These are phyloP conservation scores for Lasiurus cinereus DNA, from an alignment of 2,113 vertebrate genomes.

Conservation along the genomic window DNA sequence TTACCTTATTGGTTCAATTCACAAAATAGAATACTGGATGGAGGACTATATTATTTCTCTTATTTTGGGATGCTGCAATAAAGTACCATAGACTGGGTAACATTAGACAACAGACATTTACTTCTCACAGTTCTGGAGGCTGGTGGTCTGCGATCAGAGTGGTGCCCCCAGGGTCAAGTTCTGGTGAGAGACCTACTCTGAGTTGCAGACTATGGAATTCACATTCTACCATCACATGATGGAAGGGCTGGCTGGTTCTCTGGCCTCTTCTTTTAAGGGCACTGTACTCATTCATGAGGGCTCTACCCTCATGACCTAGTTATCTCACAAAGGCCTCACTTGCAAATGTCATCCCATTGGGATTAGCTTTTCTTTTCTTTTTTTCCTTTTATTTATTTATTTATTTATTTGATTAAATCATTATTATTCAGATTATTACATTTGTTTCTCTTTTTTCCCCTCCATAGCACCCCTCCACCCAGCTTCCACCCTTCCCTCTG, in stretches of 20 bases:
- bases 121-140: not conserved
- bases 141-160: not conserved
- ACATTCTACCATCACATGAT: not conserved
- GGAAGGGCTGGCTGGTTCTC: not conserved
- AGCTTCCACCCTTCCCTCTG: no score
- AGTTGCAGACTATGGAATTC: not conserved
- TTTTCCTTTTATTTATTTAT: no score
- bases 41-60: not conserved
- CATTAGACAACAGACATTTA: not conserved
- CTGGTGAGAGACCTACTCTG: not conserved
- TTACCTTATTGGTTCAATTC: not conserved
- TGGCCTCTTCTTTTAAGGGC: not conserved
- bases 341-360: not conserved
- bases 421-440: no score
- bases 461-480: no score
- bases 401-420: no score
- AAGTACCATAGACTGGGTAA: not conserved
- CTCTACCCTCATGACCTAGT: not conserved
- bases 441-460: no score
- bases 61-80: not conserved
- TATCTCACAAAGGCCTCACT: not conserved
- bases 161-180: no score
- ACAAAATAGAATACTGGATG: not conserved
- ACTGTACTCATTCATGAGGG: not conserved
- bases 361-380: not conserved